Base-by-base conservation (phyloP, 2,888 invertebrate genomes). In the Callyntrura guangdongensis region DNA sequence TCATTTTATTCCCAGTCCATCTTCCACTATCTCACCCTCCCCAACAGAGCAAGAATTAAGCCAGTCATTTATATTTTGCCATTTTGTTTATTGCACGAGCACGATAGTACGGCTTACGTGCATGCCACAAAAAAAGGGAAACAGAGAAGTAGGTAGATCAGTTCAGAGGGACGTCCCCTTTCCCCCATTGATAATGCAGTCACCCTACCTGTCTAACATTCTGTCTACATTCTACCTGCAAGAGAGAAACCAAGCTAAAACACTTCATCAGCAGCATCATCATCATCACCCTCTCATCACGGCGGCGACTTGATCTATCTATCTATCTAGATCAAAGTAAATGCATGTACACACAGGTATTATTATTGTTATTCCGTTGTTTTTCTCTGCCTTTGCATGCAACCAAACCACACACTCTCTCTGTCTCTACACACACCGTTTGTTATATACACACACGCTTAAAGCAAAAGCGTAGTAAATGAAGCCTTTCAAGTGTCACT, bases 401-500 rank as follows among this genome's bases (percentile, higher is more conserved):
- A 56, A 17, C 56, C 56, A 56, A n/a, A 17, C 14, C 17, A 8
- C 9, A 56, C 14, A 4, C 36, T 36, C 36, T 36, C 36, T 36
- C 36, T 36, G 3, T 36, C 36, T 36, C 36, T 36, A 36, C 36
- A 36, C 36, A 36, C 36, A 36, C 36, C 2, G 56, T 56, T n/a
- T 56, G 3, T 56, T 56, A 56, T 56, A 56, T 56, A 17, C n/a
- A 56, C 6, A 17, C 17, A 56, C 56, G 17, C 17, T 17, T 8
- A 56, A 56, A 56, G 56, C 56, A 14, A 56, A 56, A 14, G 56
- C 17, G 56, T 56, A 8, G 56, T 67, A 67, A 67, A 67, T 67
- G 17, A 67, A 67, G 67, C 67, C 67, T 67, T 67, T 67, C 67
- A 67, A 67, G 67, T 67, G 67, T 67, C 67, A 67, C 56, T 56